Base-by-base conservation (phyloP, 1,140 invertebrate species). In the Zaprionus tsacasi region DNA sequence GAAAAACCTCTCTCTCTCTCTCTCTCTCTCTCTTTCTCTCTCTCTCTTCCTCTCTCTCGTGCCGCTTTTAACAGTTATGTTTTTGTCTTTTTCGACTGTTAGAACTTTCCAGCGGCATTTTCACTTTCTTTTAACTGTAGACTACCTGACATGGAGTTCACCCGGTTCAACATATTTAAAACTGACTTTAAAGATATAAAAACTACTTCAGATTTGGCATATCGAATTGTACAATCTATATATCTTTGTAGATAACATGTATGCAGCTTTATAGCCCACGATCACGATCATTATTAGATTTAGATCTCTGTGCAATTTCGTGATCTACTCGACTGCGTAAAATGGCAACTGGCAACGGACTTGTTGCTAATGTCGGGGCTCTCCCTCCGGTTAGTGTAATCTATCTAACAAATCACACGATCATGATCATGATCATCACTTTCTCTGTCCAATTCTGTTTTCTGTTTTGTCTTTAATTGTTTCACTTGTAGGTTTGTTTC, bases 371-470 rank as follows among this genome's bases (percentile, higher is more conserved):
- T 60, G 40, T 21, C 54, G 70, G 59, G 56, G 70, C 67, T 6
- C 27, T 30, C 27, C 27, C 27, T 21, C 40, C n/a, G 43, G 45
- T 40, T 54, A 71, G 68, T 89, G 80, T 78, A 78, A 78, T 87
- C 74, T 78, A 81, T 83, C 82, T 76, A 89, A 83, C 80, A 70
- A 89, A 88, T 88, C 80, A 75, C 74, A 80, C 68, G 73, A 75
- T 30, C 27, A 30, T 81, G 64, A 82, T 70, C 79, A 70, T 76
- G 76, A 71, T 88, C 76, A 86, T 88, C 85, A 87, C 83, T 87
- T 87, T 87, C 83, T 89, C 83, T 80, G 78, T 72, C 79, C 83
- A 66, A 66, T 57, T 76, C 68, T 71, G 59, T 82, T 69, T 73
- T 67, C 71, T 79, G 40, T 68, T 50, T 58, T 83, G 54, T 57